These are phyloP conservation scores for Prunella strophiata DNA, from an alignment of 2,797 vertebrate genomes.

Conservation along the genomic window DNA sequence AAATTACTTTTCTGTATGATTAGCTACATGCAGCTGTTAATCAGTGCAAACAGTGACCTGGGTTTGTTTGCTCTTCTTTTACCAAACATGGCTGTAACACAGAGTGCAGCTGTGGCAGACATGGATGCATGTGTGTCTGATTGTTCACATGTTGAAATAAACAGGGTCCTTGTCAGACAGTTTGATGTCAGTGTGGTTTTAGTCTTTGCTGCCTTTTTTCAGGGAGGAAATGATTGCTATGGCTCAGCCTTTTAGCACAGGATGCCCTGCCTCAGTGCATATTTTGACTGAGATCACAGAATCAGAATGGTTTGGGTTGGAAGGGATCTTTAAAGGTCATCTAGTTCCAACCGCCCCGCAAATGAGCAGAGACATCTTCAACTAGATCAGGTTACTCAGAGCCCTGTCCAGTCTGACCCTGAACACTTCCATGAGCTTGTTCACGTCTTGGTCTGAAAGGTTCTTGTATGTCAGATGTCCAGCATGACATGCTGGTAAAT, in stretches of 20 bases:
- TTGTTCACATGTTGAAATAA: not conserved
- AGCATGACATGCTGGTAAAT: not conserved
- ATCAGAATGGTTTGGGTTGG: not conserved
- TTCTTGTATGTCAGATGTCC: not conserved
- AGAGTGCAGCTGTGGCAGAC: not conserved
- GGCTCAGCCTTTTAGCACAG: constrained; percentile 32
- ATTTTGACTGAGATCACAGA: constrained; percentile 4
- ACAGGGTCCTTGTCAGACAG: not conserved
- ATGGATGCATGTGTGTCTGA: not conserved
- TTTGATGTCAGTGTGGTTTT: not conserved
- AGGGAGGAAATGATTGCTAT: not conserved
- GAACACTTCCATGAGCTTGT: not conserved
- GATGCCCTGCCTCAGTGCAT: not conserved
- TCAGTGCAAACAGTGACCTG: not conserved
- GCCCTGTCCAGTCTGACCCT: not conserved
- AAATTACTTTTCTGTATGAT: not conserved
- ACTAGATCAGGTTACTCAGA: not conserved
- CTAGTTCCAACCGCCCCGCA: fast-evolving
- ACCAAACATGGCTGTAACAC: not conserved
- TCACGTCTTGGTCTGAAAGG: not conserved
- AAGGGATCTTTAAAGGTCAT: not conserved
- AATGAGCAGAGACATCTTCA: not conserved
- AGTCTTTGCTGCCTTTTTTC: constrained; percentile 4
- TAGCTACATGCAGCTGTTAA: not conserved
- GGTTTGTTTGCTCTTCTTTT: not conserved